Evolutionary conservation across 2,797 vertebrate species (phyloP).

Genomic region (Crax fasciolata): DNA sequence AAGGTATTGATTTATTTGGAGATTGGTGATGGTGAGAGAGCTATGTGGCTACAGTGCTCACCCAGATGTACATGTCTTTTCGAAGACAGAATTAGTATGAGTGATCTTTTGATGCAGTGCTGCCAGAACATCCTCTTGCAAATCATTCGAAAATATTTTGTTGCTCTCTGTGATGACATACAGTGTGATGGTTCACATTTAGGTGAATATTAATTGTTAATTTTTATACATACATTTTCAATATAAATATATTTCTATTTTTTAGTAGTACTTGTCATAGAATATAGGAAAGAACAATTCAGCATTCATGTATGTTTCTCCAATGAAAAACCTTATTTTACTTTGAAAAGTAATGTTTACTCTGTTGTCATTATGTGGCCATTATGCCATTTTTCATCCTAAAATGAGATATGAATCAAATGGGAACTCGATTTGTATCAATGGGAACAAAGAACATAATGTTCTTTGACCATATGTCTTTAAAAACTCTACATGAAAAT

Average conservation of each 20-base stretch:
- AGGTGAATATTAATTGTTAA: background rate
- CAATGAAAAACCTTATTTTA: background rate
- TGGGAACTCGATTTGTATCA: background rate
- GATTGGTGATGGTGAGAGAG: accelerated
- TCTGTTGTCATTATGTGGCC: background rate
- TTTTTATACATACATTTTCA: background rate
- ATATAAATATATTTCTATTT: background rate
- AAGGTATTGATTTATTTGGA: background rate
- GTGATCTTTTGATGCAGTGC: background rate
- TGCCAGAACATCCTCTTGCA: background rate
- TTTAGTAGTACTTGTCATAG: background rate
- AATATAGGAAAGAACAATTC: background rate
- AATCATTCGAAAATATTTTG: background rate
- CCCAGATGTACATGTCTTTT: background rate
- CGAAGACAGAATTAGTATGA: background rate
- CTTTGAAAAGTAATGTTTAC: background rate
- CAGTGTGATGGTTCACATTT: background rate
- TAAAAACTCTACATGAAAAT: background rate
- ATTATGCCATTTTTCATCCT: background rate
- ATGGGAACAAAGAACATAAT: too few relatives aligned
- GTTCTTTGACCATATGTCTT: background rate
- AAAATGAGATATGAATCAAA: background rate
- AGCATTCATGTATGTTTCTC: background rate
- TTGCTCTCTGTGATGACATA: background rate
- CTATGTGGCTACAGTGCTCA: background rate